A percentile compares a stretch with the other conserved stretches of the same genome.
These are phyloP conservation scores for Thripadectes ignobilis DNA, from an alignment of 2,797 vertebrate species.

Conservation along the genomic window DNA sequence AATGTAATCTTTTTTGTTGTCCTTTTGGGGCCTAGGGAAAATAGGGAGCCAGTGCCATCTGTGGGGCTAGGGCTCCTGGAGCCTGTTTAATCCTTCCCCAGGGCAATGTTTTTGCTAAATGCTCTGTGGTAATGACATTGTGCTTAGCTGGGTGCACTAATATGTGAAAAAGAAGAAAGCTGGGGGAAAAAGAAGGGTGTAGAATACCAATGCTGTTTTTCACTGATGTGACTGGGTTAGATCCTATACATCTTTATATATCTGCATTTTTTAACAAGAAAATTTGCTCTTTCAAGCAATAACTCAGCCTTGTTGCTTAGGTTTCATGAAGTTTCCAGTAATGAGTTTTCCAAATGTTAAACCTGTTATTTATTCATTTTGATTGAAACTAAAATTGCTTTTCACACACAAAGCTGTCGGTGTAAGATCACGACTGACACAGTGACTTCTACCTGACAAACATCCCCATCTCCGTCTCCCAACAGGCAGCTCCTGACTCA, in stretches of 20 bases:
- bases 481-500: accelerated
- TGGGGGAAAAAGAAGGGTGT: not conserved
- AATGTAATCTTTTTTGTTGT: not conserved
- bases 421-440: not conserved
- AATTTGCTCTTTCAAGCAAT: not conserved
- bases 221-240: not conserved
- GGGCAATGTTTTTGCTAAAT: not conserved
- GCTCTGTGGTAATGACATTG: not conserved
- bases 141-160: not conserved
- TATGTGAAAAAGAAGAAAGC: not conserved
- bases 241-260: not conserved
- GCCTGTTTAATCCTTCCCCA: not conserved
- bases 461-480: accelerated
- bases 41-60: not conserved
- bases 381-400: conserved; percentile 33
- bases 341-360: conserved; percentile 60
- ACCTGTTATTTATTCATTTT: conserved; percentile 45
- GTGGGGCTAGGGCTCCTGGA: not conserved
- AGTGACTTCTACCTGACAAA: not conserved
- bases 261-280: conserved; percentile 16
- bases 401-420: conserved; percentile 9
- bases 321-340: conserved; percentile 56
- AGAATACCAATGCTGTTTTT: not conserved
- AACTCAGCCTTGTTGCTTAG: conserved; percentile 34
- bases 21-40: not conserved